Base-by-base conservation (phyloP, 1,140 invertebrate species). In the Zaprionus africanus region DNA sequence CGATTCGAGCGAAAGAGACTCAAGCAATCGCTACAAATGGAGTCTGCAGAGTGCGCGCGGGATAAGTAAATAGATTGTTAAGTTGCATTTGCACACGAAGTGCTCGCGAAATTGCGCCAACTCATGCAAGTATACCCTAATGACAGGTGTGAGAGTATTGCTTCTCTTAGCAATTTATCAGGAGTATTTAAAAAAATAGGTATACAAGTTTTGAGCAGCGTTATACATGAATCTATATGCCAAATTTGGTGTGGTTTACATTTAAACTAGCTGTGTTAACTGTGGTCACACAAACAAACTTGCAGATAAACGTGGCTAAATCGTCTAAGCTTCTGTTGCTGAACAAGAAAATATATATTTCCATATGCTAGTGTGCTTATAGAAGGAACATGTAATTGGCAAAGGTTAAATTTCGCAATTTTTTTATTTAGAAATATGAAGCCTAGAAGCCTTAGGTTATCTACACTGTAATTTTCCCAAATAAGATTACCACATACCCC, bases 81-180 rank as follows among this genome's bases (percentile, higher is more conserved):
- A 51, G 46, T 36, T 67, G 9, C 49, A 61, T 67, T 74, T 74
- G 58, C 64, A 56, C 62, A 38, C 56, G 17, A 41, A 34, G 4
- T 19, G n/a, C 46, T 13, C 36, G 15, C 26, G 65, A 61, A 74
- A 62, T 74, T 74, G 71, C 36, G 46, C 19, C 51, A 38, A 54
- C 57, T 74, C 65, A 58, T 57, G 65, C 49, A 22, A 49, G 7
- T 24, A 67, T 19, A 56, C 36, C 46, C 53, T 67, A 73, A 59
- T 41, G 34, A 41, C 49, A 66, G 13, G 46, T 41, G 24, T 51
- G 41, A 26, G 15, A 2, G 41, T 49, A 58, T 26, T 17, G 2
- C 17, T 9, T 31, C 5, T 46, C 17, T 6, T 17, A 5, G 41
- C 15, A 43, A 43, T 43, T 36, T 31, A 11, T 11, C 9, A 11